Evolutionary conservation across 2,888 invertebrate genomes (phyloP).

Genomic region (Leptopilina syphax): DNA sequence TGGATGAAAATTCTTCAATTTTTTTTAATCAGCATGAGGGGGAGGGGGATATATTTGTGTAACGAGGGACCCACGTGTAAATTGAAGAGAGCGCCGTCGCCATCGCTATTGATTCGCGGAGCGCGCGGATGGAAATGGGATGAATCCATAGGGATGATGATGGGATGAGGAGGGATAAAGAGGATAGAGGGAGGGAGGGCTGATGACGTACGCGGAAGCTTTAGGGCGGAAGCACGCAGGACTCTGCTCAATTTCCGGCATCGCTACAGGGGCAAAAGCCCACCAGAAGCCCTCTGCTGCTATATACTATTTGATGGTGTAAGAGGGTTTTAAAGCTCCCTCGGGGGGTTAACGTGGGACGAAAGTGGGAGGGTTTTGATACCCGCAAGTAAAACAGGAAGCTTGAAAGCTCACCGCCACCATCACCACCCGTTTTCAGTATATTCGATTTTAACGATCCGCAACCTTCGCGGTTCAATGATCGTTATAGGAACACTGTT

Average conservation of each 20-base stretch:
- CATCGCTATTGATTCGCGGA: slow-evolving; percentile 64
- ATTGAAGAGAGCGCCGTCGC: slow-evolving; percentile 66
- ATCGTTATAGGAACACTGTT: not conserved
- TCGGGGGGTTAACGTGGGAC: not conserved
- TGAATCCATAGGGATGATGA: slow-evolving; percentile 4
- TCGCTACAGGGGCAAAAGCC: slow-evolving; percentile 58
- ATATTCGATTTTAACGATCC: not conserved
- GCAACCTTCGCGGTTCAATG: not conserved
- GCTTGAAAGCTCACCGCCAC: slow-evolving; percentile 6
- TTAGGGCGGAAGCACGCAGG: slow-evolving; percentile 61
- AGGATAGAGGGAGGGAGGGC: slow-evolving; percentile 42
- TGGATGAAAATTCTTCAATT: too few relatives aligned
- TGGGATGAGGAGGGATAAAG: slow-evolving; percentile 47
- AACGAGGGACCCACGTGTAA: slow-evolving; percentile 60
- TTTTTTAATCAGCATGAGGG: not conserved
- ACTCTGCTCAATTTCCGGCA: slow-evolving; percentile 68
- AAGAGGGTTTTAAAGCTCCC: slow-evolving; percentile 49
- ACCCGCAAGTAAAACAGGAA: slow-evolving; percentile 17
- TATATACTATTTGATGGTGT: slow-evolving; percentile 33
- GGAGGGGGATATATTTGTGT: slow-evolving; percentile 50
- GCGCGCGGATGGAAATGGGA: slow-evolving; percentile 44
- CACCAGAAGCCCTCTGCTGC: slow-evolving; percentile 50
- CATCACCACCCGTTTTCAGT: not conserved
- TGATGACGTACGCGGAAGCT: slow-evolving; percentile 69
- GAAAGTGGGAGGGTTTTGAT: not conserved